These are phyloP conservation scores for Macrophya alboannulata DNA, from an alignment of 2,888 invertebrate species.

Conservation along the genomic window DNA sequence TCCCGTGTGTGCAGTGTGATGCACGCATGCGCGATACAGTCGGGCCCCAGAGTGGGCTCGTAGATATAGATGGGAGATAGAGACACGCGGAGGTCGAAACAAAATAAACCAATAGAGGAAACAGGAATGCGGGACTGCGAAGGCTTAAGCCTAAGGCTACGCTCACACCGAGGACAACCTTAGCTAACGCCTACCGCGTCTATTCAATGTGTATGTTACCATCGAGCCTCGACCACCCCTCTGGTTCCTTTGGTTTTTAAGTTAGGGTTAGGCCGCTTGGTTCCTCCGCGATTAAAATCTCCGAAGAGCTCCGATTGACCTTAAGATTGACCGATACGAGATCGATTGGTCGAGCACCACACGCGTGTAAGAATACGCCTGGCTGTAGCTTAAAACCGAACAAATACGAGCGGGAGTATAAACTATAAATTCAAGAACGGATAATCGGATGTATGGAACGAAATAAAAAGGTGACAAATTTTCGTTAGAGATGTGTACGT, in stretches of 20 bases:
- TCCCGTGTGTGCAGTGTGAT: constrained; percentile 59
- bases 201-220: constrained; percentile 25
- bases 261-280: constrained; percentile 21
- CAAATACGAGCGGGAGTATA: constrained; percentile 12
- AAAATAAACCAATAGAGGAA: constrained; percentile 68
- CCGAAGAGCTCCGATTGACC: constrained; percentile 47
- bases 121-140: constrained; percentile 66
- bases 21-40: constrained; percentile 63
- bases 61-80: constrained; percentile 69
- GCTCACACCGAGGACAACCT: constrained; percentile 54
- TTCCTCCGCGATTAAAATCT: constrained; percentile 53
- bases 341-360: constrained; percentile 51
- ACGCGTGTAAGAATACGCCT: constrained; percentile 25
- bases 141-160: constrained; percentile 53
- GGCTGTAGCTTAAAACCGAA: background rate
- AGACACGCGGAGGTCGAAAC: constrained; percentile 64
- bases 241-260: background rate
- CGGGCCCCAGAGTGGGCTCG: constrained; percentile 39
- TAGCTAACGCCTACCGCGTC: constrained; percentile 45
- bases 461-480: constrained; percentile 27
- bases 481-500: background rate
- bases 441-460: constrained; percentile 1
- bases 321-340: constrained; percentile 51
- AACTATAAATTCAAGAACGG: constrained; percentile 30
- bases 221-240: constrained; percentile 37